Evolutionary conservation across 2,113 vertebrate species (phyloP).

Genomic region (Xiphophorus hellerii): DNA sequence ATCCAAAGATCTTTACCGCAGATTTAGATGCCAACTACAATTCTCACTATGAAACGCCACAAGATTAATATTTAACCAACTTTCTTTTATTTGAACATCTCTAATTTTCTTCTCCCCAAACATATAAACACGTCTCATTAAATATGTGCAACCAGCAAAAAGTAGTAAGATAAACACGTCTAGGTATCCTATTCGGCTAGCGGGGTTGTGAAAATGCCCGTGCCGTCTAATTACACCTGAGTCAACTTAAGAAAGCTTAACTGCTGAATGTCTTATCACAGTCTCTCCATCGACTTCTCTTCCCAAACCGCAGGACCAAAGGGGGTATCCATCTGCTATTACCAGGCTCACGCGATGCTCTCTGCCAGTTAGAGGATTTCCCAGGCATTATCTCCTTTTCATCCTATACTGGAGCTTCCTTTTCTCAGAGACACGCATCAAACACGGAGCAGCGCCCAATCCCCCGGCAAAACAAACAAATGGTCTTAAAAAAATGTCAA

Average conservation of each 20-base stretch:
- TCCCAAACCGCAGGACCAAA: constrained; percentile 65
- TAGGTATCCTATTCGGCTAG: no score
- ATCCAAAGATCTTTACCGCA: neutral
- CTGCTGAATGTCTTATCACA: constrained; percentile 65
- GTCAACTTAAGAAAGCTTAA: constrained; percentile 41
- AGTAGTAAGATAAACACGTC: neutral
- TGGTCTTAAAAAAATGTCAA: neutral
- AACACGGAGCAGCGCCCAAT: constrained; percentile 47
- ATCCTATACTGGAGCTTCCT: constrained; percentile 58
- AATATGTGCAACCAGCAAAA: neutral
- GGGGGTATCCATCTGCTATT: constrained; percentile 62
- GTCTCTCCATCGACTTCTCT: constrained; percentile 65
- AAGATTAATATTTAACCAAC: neutral
- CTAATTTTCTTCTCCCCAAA: neutral
- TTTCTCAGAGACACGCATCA: constrained; percentile 54
- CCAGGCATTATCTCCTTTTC: constrained; percentile 66
- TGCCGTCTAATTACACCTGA: constrained; percentile 38
- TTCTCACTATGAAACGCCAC: neutral
- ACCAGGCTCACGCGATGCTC: constrained; percentile 60
- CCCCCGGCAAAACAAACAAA: constrained; percentile 44
- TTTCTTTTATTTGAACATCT: neutral
- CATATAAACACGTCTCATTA: neutral
- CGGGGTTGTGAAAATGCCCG: constrained; percentile 21
- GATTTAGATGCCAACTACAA: neutral
- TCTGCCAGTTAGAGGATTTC: constrained; percentile 62